Evolutionary conservation across 2,113 vertebrate genomes (phyloP), one percentile per base, ranked within the genome.

Genomic region (Aix galericulata): DNA sequence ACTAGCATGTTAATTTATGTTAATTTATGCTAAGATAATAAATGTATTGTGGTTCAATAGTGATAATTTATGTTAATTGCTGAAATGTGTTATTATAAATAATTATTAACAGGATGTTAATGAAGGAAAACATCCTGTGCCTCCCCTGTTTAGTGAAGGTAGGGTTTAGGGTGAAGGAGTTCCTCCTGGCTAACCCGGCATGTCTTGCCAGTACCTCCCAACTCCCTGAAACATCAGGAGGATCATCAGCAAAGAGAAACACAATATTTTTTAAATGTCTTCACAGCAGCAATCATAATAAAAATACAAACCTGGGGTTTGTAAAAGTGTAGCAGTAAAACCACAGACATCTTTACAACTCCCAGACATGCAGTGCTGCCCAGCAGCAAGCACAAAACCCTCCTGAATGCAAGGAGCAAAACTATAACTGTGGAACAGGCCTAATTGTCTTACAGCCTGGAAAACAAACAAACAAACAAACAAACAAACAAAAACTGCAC

Each of bases 261-360:
- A 42, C 3, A 20, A 1, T 83, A 17, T 86, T 93, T 77, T 64
- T 50, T 8, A 52, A 67, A 94, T 3, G 38, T 93, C 82, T 85
- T 93, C 95, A 42, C 85, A 94, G 93, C 64, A 9, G 92, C 82
- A 93, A 88, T 90, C 91, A 68, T 81, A 66, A 86, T 83, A 95
- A 95, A 95, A 96, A 94, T 13, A 88, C 73, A 90, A 97, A 96
- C 91, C 93, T 68, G 82, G 95, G 94, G 76, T 96, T 86, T 95
- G 73, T 95, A 92, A 94, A 96, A 96, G 71, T 36, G 73, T 46
- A 86, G 88, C 80, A 82, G 83, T 95, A 96, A 96, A 96, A 94
- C 96, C 94, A 64, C 90, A 94, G 94, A 86, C 90, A 84, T 95
- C 90, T 95, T 96, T 96, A 93, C 83, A 91, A 46, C 72, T 94